These are phyloP conservation scores for Myotis findleyi DNA, from an alignment of 2,797 vertebrate genomes.

Conservation along the genomic window DNA sequence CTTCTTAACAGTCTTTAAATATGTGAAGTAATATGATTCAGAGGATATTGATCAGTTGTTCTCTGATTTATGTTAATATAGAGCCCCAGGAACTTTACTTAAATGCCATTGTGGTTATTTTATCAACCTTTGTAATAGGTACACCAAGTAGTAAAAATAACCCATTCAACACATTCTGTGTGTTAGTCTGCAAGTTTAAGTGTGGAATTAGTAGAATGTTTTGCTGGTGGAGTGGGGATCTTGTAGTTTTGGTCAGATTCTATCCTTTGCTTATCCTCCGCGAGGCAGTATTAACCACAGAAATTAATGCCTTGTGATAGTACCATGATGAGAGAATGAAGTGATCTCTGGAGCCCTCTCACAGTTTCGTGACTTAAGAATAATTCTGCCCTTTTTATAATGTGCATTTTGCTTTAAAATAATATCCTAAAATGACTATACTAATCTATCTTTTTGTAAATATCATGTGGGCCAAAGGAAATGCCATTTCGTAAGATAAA, in stretches of 20 bases:
- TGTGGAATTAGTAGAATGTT: not conserved
- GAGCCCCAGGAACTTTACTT: not conserved
- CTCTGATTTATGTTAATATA: not conserved
- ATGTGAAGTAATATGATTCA: not conserved
- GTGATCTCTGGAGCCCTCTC: conserved; percentile 9
- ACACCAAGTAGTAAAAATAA: not conserved
- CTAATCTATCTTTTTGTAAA: conserved; percentile 2
- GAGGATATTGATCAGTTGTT: not conserved
- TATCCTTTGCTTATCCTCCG: not conserved
- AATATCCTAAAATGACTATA: conserved; percentile 49
- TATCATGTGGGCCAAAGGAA: conserved; percentile 58
- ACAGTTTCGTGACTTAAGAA: conserved; percentile 39
- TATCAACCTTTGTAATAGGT: conserved; percentile 40
- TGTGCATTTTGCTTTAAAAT: conserved; percentile 68
- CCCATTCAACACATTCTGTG: not conserved
- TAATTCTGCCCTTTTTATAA: conserved; percentile 44
- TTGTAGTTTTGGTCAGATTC: not conserved
- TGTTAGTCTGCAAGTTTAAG: not conserved
- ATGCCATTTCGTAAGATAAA: conserved; percentile 42
- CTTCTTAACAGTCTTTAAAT: not conserved
- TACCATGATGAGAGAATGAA: not conserved
- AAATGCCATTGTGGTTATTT: not conserved
- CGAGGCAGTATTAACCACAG: not conserved
- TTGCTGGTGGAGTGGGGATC: not conserved
- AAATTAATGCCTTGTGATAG: conserved; percentile 31